phyloP scores from a whole-genome alignment of 1,140 invertebrate species.

The Vanessa tameamea region DNA sequence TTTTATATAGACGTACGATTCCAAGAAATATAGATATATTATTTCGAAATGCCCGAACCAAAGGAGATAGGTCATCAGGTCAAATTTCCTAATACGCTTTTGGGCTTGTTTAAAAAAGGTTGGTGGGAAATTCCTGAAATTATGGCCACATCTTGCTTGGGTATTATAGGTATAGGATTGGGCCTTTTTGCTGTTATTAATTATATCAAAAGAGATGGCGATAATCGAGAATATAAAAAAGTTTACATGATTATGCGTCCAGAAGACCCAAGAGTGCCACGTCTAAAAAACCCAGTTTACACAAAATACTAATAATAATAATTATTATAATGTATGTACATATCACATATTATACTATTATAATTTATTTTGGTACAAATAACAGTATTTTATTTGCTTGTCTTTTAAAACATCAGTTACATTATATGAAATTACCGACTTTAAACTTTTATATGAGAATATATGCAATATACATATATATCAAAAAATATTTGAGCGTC shows the following conservation, averaged over 20 bases:
- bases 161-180: constrained; percentile 73
- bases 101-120: constrained; percentile 75
- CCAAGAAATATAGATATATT: background rate
- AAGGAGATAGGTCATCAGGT: constrained; percentile 57
- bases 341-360: background rate
- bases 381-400: no score
- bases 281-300: constrained; percentile 60
- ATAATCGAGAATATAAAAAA: constrained; percentile 76
- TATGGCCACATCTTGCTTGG: constrained; percentile 76
- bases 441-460: no score
- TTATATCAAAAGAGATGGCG: constrained; percentile 76
- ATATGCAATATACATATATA: no score
- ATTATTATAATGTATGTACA: background rate
- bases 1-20: no score
- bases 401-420: no score
- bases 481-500: no score
- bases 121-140: constrained; percentile 84
- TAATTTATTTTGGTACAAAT: background rate
- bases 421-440: no score
- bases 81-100: constrained; percentile 55
- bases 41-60: constrained; percentile 9
- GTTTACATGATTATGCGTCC: constrained; percentile 76
- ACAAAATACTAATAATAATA: constrained; percentile 45
- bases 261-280: constrained; percentile 69
- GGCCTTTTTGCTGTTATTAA: constrained; percentile 49